Base-by-base conservation (phyloP, 2,113 vertebrate genomes). In the Dascyllus trimaculatus region DNA sequence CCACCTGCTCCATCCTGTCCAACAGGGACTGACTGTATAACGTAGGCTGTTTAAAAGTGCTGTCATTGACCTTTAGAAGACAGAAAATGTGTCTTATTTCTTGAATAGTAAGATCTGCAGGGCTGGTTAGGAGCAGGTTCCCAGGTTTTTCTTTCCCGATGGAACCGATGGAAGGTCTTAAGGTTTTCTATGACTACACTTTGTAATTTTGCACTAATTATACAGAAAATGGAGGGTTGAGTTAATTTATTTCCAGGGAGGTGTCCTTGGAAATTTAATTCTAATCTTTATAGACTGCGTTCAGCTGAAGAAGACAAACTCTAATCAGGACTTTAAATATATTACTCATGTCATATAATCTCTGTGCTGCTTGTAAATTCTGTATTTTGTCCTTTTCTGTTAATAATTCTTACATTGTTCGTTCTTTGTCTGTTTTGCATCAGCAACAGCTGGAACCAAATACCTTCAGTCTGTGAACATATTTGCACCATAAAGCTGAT, bases 21-120 rank as follows among this genome's bases (percentile, higher is more conserved):
- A 69, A 46, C 62, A 74, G 67, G 85, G 57, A 87, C 83, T 71
- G 57, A 66, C 81, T 70, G n/a, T n/a, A n/a, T n/a, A n/a, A n/a
- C n/a, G 43, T 11, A n/a, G 46, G 25, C 81, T 49, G 61, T 78
- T 73, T 3, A 54, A 17, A 64, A 19, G n/a, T 1, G 22, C 40
- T 5, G 45, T 4, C 0, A 3, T 25, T 52, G 46, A 69, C 48
- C 40, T 75, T 45, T 18, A 24, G n/a, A 52, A 67, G 19, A 13
- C 4, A 1, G n/a, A 1, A 49, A 24, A 11, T 11, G 26, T 45
- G 53, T 78, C 49, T 71, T 21, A 24, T 35, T 53, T 64, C 5
- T 48, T 45, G 1, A 64, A 51, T 68, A 61, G 25, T 17, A 66
- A 59, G 54, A 54, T 21, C 22, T 48, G 40, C 22, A n/a, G n/a